Percentiles rank a stretch among this genome's conserved stretches.
Evolutionary conservation across 2,797 vertebrate genomes (phyloP).

Genomic region (Sebastes goodei): DNA sequence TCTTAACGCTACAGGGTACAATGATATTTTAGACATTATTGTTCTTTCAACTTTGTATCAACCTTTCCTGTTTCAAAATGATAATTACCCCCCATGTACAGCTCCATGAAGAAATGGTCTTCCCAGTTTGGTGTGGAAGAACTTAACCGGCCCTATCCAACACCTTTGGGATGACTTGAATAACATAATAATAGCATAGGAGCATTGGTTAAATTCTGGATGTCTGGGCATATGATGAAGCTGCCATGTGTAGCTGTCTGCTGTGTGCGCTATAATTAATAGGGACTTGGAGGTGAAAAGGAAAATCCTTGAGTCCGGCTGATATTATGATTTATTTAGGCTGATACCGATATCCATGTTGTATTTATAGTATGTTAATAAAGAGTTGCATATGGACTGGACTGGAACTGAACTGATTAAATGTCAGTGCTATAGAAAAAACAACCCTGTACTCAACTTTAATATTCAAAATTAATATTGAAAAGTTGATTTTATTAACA

Average conservation of each 20-base stretch:
- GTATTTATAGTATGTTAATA: not conserved
- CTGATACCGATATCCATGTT: accelerated
- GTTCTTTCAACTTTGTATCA: not conserved
- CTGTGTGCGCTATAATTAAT: not conserved
- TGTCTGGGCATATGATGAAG: not conserved
- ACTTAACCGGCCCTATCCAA: not conserved
- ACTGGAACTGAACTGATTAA: not conserved
- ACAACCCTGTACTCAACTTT: not conserved
- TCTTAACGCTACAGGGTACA: not conserved
- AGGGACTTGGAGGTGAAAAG: not conserved
- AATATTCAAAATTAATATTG: not conserved
- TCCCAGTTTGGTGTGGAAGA: not conserved
- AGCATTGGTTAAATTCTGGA: not conserved
- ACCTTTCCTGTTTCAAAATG: not conserved
- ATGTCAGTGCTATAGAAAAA: not conserved
- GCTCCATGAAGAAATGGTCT: not conserved
- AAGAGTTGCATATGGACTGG: not conserved
- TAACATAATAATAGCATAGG: not conserved
- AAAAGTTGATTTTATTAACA: not conserved
- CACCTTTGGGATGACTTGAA: not conserved
- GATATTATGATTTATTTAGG: not conserved
- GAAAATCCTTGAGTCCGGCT: not conserved
- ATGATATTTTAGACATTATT: too few relatives aligned
- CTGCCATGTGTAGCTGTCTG: not conserved
- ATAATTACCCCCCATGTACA: not conserved